Evolutionary conservation across 1,140 invertebrate species (phyloP), one percentile per base, ranked within the genome.

Genomic region (Macrosteles quadrilineatus): DNA sequence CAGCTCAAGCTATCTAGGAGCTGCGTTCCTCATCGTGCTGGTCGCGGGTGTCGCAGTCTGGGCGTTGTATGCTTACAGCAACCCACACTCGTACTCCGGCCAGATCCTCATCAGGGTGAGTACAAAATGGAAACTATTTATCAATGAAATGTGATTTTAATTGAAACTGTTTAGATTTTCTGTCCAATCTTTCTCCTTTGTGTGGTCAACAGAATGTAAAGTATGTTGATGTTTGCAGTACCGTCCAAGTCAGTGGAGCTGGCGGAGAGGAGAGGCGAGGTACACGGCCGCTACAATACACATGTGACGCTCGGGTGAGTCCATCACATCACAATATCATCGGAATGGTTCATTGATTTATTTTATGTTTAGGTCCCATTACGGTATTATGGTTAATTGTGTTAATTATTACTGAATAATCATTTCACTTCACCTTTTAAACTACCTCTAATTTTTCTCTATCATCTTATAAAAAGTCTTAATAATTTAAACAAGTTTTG

Each of bases 51-150:
- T 89, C 9, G 85, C 83, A 25, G 84, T 86, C 17, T 98, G 96
- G 95, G 80, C 91, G 3, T 82, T 91, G 17, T 99, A 99, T 79
- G 98, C 97, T 19, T 99, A 98, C 81, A 89, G 91, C 73, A 95
- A 97, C 82, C 98, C 97, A 9, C 96, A 98, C 77, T 93, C 95
- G 14, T 85, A 91, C 25, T 97, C 96, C 71, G 98, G 98, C 70
- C 96, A 98, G 81, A 88, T 98, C 76, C 86, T 99, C 45, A 98
- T 99, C 75, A 94, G 95, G 87, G 96, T 98, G 83, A 86, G 32
- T 69, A 43, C n/a, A 36, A 19, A 25, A 67, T n/a, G n/a, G n/a
- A n/a, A n/a, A n/a, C n/a, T n/a, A n/a, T n/a, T n/a, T n/a, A 31
- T 36, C n/a, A n/a, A n/a, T n/a, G n/a, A n/a, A n/a, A n/a, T n/a